Conservation (phyloP, 2,888 invertebrate species). For the Eristalis tenax region DNA sequence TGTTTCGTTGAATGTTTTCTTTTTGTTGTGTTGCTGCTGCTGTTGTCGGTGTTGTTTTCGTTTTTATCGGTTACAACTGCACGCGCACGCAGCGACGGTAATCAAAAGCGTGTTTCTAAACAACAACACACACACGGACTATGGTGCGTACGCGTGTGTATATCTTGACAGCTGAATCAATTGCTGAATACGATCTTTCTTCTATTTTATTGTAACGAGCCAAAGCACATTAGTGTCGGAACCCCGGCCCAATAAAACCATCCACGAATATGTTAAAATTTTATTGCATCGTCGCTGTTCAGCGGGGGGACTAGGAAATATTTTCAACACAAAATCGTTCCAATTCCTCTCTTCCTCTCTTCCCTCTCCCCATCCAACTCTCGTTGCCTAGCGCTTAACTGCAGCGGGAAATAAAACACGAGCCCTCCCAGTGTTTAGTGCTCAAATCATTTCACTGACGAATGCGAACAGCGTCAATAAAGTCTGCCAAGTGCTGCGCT, state of each 20-base stretch:
- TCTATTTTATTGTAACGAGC: slow-evolving; percentile 16
- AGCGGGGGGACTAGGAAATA: not conserved
- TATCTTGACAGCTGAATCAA: slow-evolving; percentile 25
- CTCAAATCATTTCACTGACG: not conserved
- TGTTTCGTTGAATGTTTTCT: not conserved
- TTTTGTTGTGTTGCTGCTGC: not conserved
- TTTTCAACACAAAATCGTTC: not conserved
- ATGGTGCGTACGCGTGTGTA: not conserved
- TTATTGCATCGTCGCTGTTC: not conserved
- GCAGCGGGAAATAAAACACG: not conserved
- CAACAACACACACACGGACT: not conserved
- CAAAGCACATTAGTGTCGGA: slow-evolving; percentile 18
- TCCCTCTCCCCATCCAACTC: not conserved
- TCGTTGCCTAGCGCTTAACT: not conserved
- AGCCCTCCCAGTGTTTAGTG: not conserved
- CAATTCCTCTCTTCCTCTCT: no score
- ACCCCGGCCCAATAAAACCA: slow-evolving; percentile 11
- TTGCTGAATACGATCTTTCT: slow-evolving; percentile 14
- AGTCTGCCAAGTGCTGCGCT: not conserved
- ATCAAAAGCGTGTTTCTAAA: not conserved
- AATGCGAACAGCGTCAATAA: not conserved
- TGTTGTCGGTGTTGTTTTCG: not conserved
- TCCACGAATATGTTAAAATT: slow-evolving; percentile 14
- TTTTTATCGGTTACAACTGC: not conserved
- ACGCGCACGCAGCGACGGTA: not conserved